These are phyloP conservation scores for Ciona savignyi DNA, from an alignment of 23 tunicate species.

Conservation along the genomic window DNA sequence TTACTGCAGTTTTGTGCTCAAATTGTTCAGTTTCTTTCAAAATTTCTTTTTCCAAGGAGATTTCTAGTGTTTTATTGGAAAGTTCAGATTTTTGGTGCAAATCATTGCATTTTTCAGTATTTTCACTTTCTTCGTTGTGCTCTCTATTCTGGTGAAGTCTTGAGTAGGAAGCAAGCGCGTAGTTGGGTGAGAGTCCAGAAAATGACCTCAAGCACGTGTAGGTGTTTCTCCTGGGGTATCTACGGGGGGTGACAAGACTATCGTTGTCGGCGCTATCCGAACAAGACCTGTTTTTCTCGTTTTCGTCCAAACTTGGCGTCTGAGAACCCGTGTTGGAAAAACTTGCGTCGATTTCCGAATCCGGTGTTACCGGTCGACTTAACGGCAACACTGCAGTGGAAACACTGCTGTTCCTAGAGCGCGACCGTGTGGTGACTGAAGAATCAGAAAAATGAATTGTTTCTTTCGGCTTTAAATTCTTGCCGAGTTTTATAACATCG, in stretches of 20 bases:
- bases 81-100: not conserved
- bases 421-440: not conserved
- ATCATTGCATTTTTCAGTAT: too few species aligned
- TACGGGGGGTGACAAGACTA: conserved; percentile 11
- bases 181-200: conserved; percentile 80
- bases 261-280: not conserved
- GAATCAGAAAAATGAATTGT: not conserved
- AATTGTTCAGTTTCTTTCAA: too few species aligned
- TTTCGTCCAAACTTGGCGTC: not conserved
- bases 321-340: not conserved
- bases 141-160: conserved; percentile 1
- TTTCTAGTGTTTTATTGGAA: not conserved
- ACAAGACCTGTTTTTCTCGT: not conserved
- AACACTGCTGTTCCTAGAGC: not conserved
- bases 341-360: not conserved
- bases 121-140: too few species aligned
- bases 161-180: conserved; percentile 75
- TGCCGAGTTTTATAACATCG: not conserved
- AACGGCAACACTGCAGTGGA: not conserved
- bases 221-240: conserved; percentile 70
- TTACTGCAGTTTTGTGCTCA: too few species aligned
- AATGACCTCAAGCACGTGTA: conserved; percentile 75
- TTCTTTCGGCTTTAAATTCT: not conserved
- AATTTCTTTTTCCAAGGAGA: too few species aligned
- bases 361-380: not conserved